These are phyloP conservation scores for Apamea epomidion DNA, from an alignment of 2,888 invertebrate species.

Conservation along the genomic window DNA sequence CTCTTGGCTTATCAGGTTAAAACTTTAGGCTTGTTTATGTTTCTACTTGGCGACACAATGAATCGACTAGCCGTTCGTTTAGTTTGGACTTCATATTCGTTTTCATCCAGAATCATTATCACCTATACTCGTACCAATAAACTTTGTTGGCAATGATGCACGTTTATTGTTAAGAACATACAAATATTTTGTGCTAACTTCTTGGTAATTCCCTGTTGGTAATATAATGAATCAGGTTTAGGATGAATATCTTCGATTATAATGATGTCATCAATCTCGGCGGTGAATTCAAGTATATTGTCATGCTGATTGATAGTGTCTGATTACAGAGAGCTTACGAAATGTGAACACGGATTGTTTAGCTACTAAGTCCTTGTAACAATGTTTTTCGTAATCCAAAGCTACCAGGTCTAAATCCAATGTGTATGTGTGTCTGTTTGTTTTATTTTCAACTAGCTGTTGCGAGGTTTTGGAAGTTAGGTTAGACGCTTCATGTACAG, in stretches of 20 bases:
- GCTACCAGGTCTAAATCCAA: not conserved
- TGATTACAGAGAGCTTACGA: conserved; percentile 52
- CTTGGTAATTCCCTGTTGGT: conserved; percentile 26
- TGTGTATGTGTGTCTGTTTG: not conserved
- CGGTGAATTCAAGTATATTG: conserved; percentile 57
- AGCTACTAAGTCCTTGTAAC: conserved; percentile 4
- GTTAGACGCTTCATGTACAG: too few species aligned
- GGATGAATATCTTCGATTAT: conserved; percentile 59
- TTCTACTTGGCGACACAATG: not conserved
- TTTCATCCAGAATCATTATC: not conserved
- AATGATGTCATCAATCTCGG: conserved; percentile 62
- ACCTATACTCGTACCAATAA: not conserved
- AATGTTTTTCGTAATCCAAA: conserved; percentile 3
- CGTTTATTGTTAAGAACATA: not conserved
- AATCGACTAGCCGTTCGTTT: not conserved
- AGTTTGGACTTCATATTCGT: too few species aligned
- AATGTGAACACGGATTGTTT: conserved; percentile 51
- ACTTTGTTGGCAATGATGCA: not conserved
- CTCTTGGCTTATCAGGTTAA: not conserved
- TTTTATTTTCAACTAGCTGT: not conserved
- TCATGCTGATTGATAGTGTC: conserved; percentile 54
- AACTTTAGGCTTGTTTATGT: not conserved
- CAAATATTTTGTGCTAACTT: conserved; percentile 13
- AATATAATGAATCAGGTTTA: conserved; percentile 35
- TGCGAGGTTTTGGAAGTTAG: too few species aligned